Evolutionary conservation across 2,888 invertebrate species (phyloP), one percentile per base, ranked within the genome.

Genomic region (Tenthredo notha): DNA sequence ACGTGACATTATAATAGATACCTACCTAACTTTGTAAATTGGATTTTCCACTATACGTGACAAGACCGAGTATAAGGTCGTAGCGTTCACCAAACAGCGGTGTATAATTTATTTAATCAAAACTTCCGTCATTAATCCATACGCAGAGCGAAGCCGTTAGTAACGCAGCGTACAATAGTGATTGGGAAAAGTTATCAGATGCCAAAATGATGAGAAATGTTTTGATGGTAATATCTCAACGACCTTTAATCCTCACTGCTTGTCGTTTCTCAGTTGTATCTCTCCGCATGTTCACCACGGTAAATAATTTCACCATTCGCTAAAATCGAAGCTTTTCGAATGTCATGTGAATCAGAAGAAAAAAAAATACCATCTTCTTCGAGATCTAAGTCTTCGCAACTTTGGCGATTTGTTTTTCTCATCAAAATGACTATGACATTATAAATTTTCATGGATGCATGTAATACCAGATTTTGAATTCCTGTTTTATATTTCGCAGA

Each of bases 241-340:
- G 87, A 47, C 89, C 91, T 25, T 84, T 91, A 0, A 47, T 80
- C 61, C 70, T 91, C 21, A 89, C 86, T 54, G 90, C 88, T 0
- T 88, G 88, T 40, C 86, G 87, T 21, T 87, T 90, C 80, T 87
- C 89, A 70, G 47, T 65, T 21, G 86, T 91, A 37, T 87, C 89
- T 7, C 86, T 90, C 58, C 88, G 88, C n/a, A 88, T 90, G 88
- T 90, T 90, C 65, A 77, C 87, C 2, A 85, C 86, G 86, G 90
- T 90, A 85, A 87, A 72, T 84, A 9, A 61, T 37, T 54, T 5
- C 18, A 15, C 18, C 18, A 18, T 50, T 50, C 50, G 3, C 50
- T 50, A 50, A 5, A 50, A 50, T 50, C 18, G 18, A 18, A 47
- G 70, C 74, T 74, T 7, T 40, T 12, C 33, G 61, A 3, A 67